These are phyloP conservation scores for Sminthurinus aureus DNA, from an alignment of 2,888 invertebrate species.

Conservation along the genomic window DNA sequence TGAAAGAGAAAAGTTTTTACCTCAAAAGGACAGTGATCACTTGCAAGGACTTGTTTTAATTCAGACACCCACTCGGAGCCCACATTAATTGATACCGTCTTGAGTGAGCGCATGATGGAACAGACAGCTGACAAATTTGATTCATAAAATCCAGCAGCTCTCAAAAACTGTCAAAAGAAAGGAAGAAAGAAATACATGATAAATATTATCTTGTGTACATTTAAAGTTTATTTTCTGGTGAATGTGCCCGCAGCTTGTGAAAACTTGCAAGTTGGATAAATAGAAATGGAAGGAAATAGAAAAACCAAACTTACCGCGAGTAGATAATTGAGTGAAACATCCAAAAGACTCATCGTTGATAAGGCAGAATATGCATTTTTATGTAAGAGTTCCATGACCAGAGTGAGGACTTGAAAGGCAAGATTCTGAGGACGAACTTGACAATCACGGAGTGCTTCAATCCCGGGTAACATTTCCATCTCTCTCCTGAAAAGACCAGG, in stretches of 20 bases:
- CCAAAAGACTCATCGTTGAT: conserved; percentile 65
- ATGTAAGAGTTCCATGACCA: conserved; percentile 67
- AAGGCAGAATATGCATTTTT: conserved; percentile 66
- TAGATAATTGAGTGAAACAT: conserved; percentile 67
- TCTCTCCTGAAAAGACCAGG: conserved; percentile 67
- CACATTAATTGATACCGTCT: conserved; percentile 57
- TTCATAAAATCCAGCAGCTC: conserved; percentile 68
- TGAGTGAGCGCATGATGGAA: conserved; percentile 65
- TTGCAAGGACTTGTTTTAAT: conserved; percentile 58
- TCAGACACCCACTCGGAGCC: conserved; percentile 57
- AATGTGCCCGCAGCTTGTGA: no score
- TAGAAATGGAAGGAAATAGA: no score
- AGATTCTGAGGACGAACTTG: conserved; percentile 53
- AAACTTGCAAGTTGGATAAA: no score
- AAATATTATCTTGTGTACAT: no score
- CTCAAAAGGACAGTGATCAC: conserved; percentile 60
- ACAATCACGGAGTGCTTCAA: conserved; percentile 57
- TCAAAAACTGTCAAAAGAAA: conserved; percentile 61
- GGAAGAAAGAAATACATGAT: no score
- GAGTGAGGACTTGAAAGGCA: conserved; percentile 64
- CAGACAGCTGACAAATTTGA: conserved; percentile 68
- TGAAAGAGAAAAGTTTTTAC: conserved; percentile 12
- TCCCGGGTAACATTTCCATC: conserved; percentile 66
- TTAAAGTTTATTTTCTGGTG: no score
- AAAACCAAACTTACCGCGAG: conserved; percentile 61